phyloP scores from a whole-genome alignment of 30 jellyfish, hydroid and myxozoan genomes.

The Chironex yamaguchii region DNA sequence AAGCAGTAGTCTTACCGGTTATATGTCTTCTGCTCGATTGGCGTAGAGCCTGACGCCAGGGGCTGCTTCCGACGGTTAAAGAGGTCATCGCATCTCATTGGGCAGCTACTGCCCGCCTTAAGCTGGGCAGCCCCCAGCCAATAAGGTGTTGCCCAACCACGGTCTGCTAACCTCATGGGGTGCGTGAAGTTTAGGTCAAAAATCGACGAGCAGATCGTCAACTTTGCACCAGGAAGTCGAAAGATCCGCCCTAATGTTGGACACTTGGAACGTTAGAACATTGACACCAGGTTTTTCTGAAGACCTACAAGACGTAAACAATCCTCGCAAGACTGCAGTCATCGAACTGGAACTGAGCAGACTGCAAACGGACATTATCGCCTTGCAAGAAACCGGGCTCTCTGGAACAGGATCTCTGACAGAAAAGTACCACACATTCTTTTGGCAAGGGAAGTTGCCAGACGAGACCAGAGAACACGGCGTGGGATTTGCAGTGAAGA shows the following conservation, averaged over 20 bases:
- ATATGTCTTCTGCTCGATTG: slow-evolving; percentile 1
- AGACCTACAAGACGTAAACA: no score
- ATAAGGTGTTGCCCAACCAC: slow-evolving; percentile 6
- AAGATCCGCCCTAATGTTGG: no score
- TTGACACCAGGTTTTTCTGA: no score
- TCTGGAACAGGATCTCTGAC: neutral
- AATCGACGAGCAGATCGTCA: no score
- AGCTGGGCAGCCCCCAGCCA: slow-evolving; percentile 42
- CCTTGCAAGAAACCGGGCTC: slow-evolving; percentile 3
- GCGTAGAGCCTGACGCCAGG: slow-evolving; percentile 22
- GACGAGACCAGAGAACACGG: neutral
- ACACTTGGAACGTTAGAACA: no score
- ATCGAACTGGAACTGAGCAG: neutral
- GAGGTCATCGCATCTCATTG: neutral
- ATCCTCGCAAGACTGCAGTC: neutral
- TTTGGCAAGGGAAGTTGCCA: slow-evolving; percentile 3
- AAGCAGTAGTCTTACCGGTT: slow-evolving; percentile 18
- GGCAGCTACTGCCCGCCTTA: neutral
- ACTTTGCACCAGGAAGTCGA: no score
- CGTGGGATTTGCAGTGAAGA: neutral
- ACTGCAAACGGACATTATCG: neutral
- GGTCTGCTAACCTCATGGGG: no score
- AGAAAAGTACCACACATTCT: neutral
- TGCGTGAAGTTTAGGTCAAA: no score
- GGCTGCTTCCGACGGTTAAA: slow-evolving; percentile 8